Evolutionary conservation across 2,797 vertebrate species (phyloP).

Genomic region (Poeciliopsis infans): DNA sequence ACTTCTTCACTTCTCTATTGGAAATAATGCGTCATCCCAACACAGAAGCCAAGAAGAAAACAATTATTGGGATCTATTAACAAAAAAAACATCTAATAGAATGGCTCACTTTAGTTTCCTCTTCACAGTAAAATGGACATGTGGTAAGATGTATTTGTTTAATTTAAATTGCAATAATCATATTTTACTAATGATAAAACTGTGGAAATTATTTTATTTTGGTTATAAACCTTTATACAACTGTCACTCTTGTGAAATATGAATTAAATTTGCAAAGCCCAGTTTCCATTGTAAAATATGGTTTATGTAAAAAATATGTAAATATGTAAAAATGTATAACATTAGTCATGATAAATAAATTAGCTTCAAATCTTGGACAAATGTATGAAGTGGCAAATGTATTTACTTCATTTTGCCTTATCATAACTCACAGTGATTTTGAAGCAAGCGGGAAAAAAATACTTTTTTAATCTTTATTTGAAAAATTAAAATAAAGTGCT

Average conservation of each 20-base stretch:
- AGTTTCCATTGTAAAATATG: too few relatives aligned
- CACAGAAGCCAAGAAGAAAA: neutral
- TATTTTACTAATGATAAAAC: neutral
- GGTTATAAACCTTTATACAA: neutral
- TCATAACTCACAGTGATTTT: neutral
- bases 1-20: constrained; percentile 33
- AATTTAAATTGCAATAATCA: neutral
- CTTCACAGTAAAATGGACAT: too few relatives aligned
- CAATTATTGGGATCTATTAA: neutral
- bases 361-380: neutral
- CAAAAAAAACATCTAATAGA: too few relatives aligned
- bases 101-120: too few relatives aligned
- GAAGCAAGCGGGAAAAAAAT: neutral
- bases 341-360: neutral
- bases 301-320: too few relatives aligned
- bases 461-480: constrained; percentile 79
- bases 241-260: neutral
- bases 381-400: neutral
- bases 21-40: constrained; percentile 35
- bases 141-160: neutral
- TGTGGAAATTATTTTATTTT: neutral
- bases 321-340: too few relatives aligned
- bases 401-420: neutral
- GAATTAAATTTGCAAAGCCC: neutral
- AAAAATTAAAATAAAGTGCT: constrained; percentile 89